Evolutionary conservation across 2,888 invertebrate species (phyloP).

Genomic region (Polymixis flavicincta): DNA sequence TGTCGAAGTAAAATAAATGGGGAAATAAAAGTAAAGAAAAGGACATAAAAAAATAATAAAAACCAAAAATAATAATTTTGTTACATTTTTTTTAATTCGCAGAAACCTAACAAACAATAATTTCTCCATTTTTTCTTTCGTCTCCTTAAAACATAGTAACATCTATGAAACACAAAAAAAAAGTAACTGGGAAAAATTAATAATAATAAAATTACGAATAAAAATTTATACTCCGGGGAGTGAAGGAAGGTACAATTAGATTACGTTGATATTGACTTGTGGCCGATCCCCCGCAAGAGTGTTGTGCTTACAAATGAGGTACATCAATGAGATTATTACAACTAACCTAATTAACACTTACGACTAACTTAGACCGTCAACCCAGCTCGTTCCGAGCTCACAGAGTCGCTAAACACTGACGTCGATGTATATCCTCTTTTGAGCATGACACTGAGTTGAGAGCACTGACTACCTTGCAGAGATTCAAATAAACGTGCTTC

Average conservation of each 20-base stretch:
- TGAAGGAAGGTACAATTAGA: conserved; percentile 89
- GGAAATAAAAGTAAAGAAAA: conserved; percentile 71
- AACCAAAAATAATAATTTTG: conserved; percentile 87
- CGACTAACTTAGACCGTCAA: conserved; percentile 80
- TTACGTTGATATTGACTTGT: conserved; percentile 81
- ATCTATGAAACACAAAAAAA: conserved; percentile 91
- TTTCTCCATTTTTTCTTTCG: conserved; percentile 86
- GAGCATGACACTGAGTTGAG: conserved; percentile 82
- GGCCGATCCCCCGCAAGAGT: conserved; percentile 80
- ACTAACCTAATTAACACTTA: conserved; percentile 89
- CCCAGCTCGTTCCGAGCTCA: conserved; percentile 74
- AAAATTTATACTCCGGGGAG: conserved; percentile 90
- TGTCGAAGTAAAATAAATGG: conserved; percentile 81
- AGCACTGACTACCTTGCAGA: conserved; percentile 87
- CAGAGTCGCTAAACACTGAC: conserved; percentile 67
- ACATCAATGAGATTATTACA: conserved; percentile 88
- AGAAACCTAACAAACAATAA: conserved; percentile 91
- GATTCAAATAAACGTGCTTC: conserved; percentile 84
- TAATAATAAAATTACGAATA: conserved; percentile 86
- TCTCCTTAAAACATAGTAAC: conserved; percentile 91
- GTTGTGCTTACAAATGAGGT: conserved; percentile 82
- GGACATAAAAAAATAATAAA: conserved; percentile 79
- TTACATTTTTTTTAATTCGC: conserved; percentile 90
- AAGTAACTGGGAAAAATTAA: conserved; percentile 87
- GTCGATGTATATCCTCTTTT: conserved; percentile 75